Base-by-base conservation (phyloP, 1,140 invertebrate genomes). In the Adoxophyes honmai region DNA sequence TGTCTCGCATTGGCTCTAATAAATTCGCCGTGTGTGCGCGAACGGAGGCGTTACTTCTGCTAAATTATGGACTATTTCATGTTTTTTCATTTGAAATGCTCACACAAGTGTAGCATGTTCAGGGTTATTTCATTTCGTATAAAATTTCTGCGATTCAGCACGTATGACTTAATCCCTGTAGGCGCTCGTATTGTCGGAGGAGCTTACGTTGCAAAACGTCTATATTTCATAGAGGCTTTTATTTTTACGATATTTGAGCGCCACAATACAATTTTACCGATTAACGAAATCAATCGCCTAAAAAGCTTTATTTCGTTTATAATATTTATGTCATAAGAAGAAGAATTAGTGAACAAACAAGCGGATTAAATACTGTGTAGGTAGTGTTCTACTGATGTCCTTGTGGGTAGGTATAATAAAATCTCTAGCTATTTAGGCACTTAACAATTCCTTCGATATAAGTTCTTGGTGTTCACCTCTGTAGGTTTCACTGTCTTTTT, bases 11-110 rank as follows among this genome's bases (percentile, higher is more conserved):
- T 64, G 58, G 44, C 59, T 64, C 38, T 61, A 68, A 61, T 57
- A 61, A 68, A 64, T 57, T 59, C 59, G 28, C 38, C 59, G 55
- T 42, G 60, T 65, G 66, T 36, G 54, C 54, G 55, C 34, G 66
- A 69, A 52, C 34, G 66, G 66, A 60, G 66, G 66, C 66, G 66
- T 65, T 52, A 33, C 66, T 54, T 34, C 48, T n/a, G 56, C 14
- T 63, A 64, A 69, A 66, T 59, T 65, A 69, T 63, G 63, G 60
- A 55, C 55, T 69, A 60, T 62, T 67, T 52, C 44, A 39, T 57
- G 34, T 57, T 59, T 61, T 57, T 63, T 62, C 57, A 56, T 63
- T 62, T 44, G 18, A 39, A 15, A 55, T 57, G 51, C 42, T 37
- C 33, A 39, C 28, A 51, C n/a, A 34, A 15, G 36, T 38, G 36